phyloP scores from a whole-genome alignment of 2,797 vertebrate genomes.

The Notoglanidium macrostoma region DNA sequence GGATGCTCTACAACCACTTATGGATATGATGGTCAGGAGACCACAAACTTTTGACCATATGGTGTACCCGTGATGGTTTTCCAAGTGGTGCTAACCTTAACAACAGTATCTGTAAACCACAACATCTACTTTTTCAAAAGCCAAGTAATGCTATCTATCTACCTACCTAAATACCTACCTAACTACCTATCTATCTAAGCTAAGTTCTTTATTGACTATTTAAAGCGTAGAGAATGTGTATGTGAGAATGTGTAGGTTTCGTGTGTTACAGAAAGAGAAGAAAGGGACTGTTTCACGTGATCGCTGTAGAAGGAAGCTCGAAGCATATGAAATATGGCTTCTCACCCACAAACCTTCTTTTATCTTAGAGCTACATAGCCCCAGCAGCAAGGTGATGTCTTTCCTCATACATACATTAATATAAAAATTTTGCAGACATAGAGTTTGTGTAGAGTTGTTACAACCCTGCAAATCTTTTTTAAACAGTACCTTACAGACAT shows the following conservation, averaged over 20 bases:
- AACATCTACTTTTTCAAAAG: not conserved
- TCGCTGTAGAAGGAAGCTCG: conserved; percentile 71
- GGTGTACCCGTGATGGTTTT: not conserved
- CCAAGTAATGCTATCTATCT: not conserved
- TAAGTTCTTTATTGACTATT: not conserved
- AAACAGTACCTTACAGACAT: not conserved
- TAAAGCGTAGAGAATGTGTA: not conserved
- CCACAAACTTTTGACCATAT: not conserved
- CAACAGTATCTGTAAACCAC: not conserved
- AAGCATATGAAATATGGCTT: conserved; percentile 73
- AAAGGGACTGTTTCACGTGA: conserved; percentile 55
- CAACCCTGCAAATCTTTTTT: not conserved
- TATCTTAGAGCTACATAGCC: conserved; percentile 74
- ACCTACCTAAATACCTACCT: not conserved
- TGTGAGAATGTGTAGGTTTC: not conserved
- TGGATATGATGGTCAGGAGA: not conserved
- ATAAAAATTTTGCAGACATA: not conserved
- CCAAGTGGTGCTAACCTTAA: not conserved
- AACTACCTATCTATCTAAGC: not conserved
- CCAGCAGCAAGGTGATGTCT: conserved; percentile 68
- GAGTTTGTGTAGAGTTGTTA: not conserved
- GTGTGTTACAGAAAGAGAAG: conserved; percentile 51
- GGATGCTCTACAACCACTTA: not conserved
- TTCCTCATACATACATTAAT: not conserved
- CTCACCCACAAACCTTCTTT: conserved; percentile 65